Base-by-base conservation (phyloP, 2,888 invertebrate genomes). In the Agriopis leucophaearia region DNA sequence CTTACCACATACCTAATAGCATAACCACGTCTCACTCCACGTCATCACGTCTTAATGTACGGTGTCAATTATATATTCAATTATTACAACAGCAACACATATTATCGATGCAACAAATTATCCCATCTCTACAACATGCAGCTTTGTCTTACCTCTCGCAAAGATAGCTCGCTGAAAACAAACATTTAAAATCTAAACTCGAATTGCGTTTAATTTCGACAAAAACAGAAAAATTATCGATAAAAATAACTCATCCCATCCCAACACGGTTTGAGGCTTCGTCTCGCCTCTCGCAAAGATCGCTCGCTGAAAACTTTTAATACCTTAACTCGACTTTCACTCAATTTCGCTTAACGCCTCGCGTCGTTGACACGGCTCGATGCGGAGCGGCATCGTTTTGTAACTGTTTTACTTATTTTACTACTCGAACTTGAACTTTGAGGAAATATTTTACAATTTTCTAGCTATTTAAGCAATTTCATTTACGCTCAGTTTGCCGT, bases 241-340 rank as follows among this genome's bases (percentile, higher is more conserved):
- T 65, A 71, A 68, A 66, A 47, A 47, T 13, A 44, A n/a, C 9
- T 52, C 35, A n/a, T 10, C 56, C 44, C 80, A 64, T 74, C 78
- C 45, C 78, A 62, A 77, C 44, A 70, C 70, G 74, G 74, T 79
- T 74, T 77, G 81, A 79, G 84, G 78, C 76, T 70, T 74, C 83
- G 85, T 82, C 82, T 84, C 83, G 79, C 77, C 80, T 78, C 82
- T 81, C 83, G 79, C 82, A 84, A 88, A 91, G 91, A 92, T 91
- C 91, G 90, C 85, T 87, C 82, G 89, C 88, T 93, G 90, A 91
- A 93, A 93, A 93, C 92, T 93, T 93, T 92, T 94, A 93, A 94
- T 93, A 93, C 94, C 89, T 93, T 92, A 92, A 92, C 91, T 91
- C 88, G 88, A 88, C 91, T 92, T 90, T 92, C 91, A 90, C 92